These are phyloP conservation scores for Hololepta plana DNA, from an alignment of 2,888 invertebrate species.

Conservation along the genomic window DNA sequence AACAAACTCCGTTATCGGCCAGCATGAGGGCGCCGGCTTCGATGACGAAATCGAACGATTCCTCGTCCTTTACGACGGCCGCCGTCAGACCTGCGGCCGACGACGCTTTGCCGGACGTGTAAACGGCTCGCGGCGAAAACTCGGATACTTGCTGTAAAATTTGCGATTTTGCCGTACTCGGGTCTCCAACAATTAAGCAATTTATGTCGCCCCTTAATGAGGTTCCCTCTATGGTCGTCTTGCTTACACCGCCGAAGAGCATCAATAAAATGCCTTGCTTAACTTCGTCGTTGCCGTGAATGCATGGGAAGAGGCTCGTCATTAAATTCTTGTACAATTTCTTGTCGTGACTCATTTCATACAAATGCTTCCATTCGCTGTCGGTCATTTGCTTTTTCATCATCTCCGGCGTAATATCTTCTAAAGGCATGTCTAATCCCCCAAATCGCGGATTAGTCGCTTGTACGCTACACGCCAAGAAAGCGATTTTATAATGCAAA, in stretches of 20 bases:
- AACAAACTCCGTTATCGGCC: constrained; percentile 96
- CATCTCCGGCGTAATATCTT: constrained; percentile 78
- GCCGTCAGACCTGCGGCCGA: constrained; percentile 97
- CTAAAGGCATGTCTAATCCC: constrained; percentile 63
- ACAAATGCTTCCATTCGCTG: constrained; percentile 86
- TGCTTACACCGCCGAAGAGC: constrained; percentile 94
- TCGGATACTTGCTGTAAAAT: constrained; percentile 88
- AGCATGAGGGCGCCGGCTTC: constrained; percentile 99
- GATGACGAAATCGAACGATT: constrained; percentile 96
- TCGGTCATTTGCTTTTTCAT: constrained; percentile 90
- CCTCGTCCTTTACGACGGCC: constrained; percentile 95
- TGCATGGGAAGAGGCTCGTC: constrained; percentile 81
- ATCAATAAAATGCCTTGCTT: constrained; percentile 75
- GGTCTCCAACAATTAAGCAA: constrained; percentile 96
- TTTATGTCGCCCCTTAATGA: constrained; percentile 92
- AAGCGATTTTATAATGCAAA: constrained; percentile 75
- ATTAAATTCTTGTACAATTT: constrained; percentile 83
- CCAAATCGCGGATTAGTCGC: constrained; percentile 79
- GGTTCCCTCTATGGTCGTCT: constrained; percentile 80
- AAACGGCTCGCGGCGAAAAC: constrained; percentile 89
- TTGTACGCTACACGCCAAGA: constrained; percentile 83
- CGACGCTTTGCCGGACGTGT: constrained; percentile 97
- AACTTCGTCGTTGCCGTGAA: constrained; percentile 94
- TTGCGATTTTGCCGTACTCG: constrained; percentile 96
- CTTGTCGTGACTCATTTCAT: constrained; percentile 88